Percentiles rank a stretch among this genome's conserved stretches.
Conservation (phyloP, 2,113 vertebrate species). For the Pardalotus punctatus region DNA sequence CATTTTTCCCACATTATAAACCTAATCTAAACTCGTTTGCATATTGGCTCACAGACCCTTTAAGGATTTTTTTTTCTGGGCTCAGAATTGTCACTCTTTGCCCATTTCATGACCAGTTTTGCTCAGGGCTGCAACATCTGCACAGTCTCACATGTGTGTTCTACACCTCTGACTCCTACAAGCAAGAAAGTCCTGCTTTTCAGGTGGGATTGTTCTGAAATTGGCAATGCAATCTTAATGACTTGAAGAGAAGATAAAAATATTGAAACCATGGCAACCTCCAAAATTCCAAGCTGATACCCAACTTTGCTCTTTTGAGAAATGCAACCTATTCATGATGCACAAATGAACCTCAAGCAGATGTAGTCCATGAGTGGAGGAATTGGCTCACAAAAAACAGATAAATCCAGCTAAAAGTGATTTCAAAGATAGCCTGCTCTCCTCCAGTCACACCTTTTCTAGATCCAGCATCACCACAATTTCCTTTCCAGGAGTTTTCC, state of each 20-base stretch:
- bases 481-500: background rate
- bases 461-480: background rate
- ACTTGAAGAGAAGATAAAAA: slow-evolving; percentile 26
- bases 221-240: background rate
- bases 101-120: background rate
- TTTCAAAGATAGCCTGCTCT: background rate
- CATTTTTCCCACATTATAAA: background rate
- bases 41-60: background rate
- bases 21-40: background rate
- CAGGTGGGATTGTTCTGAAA: background rate
- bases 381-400: background rate
- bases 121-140: background rate
- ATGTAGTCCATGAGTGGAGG: background rate
- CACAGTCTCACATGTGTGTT: rapidly evolving
- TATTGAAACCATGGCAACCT: slow-evolving; percentile 53
- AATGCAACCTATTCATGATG: background rate
- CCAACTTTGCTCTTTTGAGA: slow-evolving; percentile 10
- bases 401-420: background rate
- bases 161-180: background rate
- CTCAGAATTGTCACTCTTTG: background rate
- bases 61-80: background rate
- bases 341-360: background rate
- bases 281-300: background rate
- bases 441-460: background rate
- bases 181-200: background rate